Evolutionary conservation across 2,797 vertebrate species (phyloP), one percentile per base, ranked within the genome.

Genomic region (Argyrosomus regius): DNA sequence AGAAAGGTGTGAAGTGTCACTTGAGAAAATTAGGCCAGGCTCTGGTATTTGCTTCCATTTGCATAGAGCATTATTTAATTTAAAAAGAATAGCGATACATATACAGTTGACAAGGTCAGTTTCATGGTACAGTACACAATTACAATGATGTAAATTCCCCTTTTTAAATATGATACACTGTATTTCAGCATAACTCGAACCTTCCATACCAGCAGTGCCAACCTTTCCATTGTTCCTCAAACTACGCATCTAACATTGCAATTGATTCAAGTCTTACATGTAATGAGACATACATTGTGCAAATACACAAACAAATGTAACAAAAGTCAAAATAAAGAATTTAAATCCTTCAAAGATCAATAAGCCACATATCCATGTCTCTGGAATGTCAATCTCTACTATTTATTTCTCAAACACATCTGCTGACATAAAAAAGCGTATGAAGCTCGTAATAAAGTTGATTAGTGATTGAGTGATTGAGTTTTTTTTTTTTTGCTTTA

Each of bases 31-130:
- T 1, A 54, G 26, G 65, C 39, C 35, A 57, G 3, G 31, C 39
- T 24, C 22, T 14, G 11, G 10, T 11, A 12, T 66, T 74, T 63
- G 82, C 85, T 69, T 74, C 75, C 65, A 86, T 88, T 91, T 92
- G 88, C 91, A 90, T 90, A 88, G 88, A 92, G 92, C 92, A 91
- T 86, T 60, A 82, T 95, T 96, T 95, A 90, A 90, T 95, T 92
- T 84, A 92, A 94, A 95, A 94, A 91, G 77, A 90, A 92, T 62
- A 83, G 77, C 26, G 77, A 88, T 87, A 93, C 89, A 92, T 85
- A 88, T 84, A 93, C 88, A 91, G 85, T 88, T 78, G 84, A 94
- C 91, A 87, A 62, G 77, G 81, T 93, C 90, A 90, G 87, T 92
- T 90, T 68, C 78, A 88, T 91, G 77, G 91, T 92, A 89, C 90